Evolutionary conservation across 2,888 invertebrate genomes (phyloP), one percentile per base, ranked within the genome.

Genomic region (Petrolisthes manimaculis): DNA sequence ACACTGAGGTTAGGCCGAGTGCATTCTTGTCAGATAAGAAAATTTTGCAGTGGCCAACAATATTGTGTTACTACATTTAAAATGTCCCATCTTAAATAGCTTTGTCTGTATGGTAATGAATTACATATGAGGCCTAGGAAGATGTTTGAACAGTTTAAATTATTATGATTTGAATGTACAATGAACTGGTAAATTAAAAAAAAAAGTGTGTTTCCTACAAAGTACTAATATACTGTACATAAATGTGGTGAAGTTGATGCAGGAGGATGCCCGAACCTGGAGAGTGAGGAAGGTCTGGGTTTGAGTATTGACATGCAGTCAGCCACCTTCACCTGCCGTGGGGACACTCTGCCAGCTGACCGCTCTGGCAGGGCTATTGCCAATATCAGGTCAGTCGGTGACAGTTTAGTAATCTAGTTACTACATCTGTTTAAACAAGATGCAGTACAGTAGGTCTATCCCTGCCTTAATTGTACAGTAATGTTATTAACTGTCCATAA

Each of bases 191-290:
- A 14, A 8, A n/a, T 8, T 75, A n/a, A n/a, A 9, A 9, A 9
- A 75, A 18, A 12, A 75, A 75, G 18, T 75, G 21, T 75, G 14
- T 79, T 12, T 51, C 6, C 37, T 51, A 51, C 24, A 8, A 0
- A 18, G 24, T 51, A 54, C 54, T 79, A 75, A 3, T 24, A 14
- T 81, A 53, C 56, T 14, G n/a, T 37, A 2, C 61, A 8, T 81
- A 5, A 14, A 18, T 71, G 37, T 80, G 2, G 4, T 9, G 37
- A n/a, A 77, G 88, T 90, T 21, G 90, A 90, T 54, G 81, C 86
- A 4, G 78, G 56, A 2, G 90, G 90, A 37, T 90, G 90, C 78
- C 88, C 90, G 0, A 82, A 78, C 67, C 71, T 90, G 24, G 56
- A 77, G 5, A 9, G 69, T 21, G 61, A 78, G 2, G 82, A 82